These are phyloP conservation scores for Enteromius unitaeniatus DNA, from an alignment of 2,797 vertebrate genomes.

Conservation along the genomic window DNA sequence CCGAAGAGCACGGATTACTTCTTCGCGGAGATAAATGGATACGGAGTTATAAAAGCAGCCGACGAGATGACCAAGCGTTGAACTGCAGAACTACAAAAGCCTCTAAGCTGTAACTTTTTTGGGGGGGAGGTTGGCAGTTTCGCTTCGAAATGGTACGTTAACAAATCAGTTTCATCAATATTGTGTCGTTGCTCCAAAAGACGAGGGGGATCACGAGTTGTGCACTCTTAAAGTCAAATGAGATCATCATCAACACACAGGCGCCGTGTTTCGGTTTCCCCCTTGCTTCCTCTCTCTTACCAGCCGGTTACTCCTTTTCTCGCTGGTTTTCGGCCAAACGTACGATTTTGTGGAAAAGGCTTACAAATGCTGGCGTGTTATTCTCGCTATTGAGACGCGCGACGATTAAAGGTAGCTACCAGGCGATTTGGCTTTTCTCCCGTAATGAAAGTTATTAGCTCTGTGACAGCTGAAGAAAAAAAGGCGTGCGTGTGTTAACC, in stretches of 20 bases:
- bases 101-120: constrained; percentile 64
- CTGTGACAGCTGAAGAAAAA: constrained; percentile 29
- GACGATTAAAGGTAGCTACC: constrained; percentile 16
- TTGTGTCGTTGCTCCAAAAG: constrained; percentile 55
- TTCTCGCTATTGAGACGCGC: constrained; percentile 45
- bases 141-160: constrained; percentile 75
- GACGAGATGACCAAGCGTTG: constrained; percentile 65
- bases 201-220: constrained; percentile 38
- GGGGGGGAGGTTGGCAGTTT: constrained; percentile 67
- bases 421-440: constrained; percentile 49
- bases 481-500: constrained; percentile 33
- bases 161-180: constrained; percentile 65
- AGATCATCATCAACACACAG: constrained; percentile 45
- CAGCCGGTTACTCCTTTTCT: constrained; percentile 57
- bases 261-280: constrained; percentile 47
- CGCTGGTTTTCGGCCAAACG: constrained; percentile 59
- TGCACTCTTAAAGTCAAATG: constrained; percentile 47
- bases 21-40: constrained; percentile 60
- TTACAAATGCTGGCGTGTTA: constrained; percentile 48
- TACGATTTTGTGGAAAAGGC: constrained; percentile 59
- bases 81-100: constrained; percentile 60
- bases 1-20: constrained; percentile 62
- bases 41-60: constrained; percentile 57
- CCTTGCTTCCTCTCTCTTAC: constrained; percentile 52
- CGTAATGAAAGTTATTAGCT: constrained; percentile 53